Evolutionary conservation across 2,113 vertebrate species (phyloP).

Genomic region (Oryzias curvinotus): DNA sequence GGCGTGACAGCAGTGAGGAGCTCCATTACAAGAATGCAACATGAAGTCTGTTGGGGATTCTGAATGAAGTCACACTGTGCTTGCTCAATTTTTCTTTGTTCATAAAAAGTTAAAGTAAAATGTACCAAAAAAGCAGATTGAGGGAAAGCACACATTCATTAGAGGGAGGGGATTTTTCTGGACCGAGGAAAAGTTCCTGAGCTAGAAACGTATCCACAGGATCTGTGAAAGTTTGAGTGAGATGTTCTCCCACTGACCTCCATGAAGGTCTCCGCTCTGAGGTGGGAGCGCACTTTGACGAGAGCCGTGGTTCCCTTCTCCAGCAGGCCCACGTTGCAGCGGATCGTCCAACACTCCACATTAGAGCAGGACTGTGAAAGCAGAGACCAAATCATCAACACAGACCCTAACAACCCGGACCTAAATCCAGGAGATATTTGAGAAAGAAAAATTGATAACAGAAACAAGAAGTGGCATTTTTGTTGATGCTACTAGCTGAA

Average conservation of each 20-base stretch:
- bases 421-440: conserved; percentile 5
- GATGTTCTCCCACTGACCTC: conserved; percentile 73
- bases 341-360: conserved; percentile 82
- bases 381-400: background rate
- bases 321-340: conserved; percentile 82
- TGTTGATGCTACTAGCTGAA: conserved; percentile 44
- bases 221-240: conserved; percentile 4
- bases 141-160: conserved; percentile 38
- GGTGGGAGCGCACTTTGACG: conserved; percentile 82
- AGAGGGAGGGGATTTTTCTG: conserved; percentile 17
- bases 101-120: conserved; percentile 23
- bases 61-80: background rate
- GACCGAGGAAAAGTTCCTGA: conserved; percentile 6
- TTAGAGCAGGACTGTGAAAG: conserved; percentile 81
- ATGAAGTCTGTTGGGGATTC: background rate
- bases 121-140: conserved; percentile 34
- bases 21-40: background rate
- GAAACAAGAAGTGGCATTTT: conserved; percentile 12
- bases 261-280: conserved; percentile 86
- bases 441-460: conserved; percentile 20
- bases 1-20: background rate
- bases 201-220: conserved; percentile 8
- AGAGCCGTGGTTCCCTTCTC: conserved; percentile 81
- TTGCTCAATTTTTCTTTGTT: conserved; percentile 7
- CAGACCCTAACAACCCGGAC: background rate